phyloP scores from a whole-genome alignment of 92 coral and sea anemone species.

The Virgularia gustaviana region DNA sequence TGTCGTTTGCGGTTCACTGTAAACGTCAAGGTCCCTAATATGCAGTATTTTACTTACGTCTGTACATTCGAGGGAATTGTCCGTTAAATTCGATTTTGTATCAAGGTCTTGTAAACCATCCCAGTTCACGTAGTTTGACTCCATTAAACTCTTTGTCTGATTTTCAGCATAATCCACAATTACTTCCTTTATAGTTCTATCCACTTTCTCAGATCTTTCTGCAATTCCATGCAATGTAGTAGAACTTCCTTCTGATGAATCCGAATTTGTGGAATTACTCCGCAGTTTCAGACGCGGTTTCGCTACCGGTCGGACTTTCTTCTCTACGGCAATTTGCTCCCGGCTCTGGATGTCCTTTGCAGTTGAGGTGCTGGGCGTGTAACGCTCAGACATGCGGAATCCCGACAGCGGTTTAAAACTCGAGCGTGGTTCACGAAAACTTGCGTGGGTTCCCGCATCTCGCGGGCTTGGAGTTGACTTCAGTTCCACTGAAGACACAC shows the following conservation, averaged over 20 bases:
- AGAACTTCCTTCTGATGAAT: not conserved
- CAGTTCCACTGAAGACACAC: slow-evolving; percentile 27
- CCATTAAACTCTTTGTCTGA: not conserved
- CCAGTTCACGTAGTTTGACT: not conserved
- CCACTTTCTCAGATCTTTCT: not conserved
- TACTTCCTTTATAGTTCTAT: slow-evolving; percentile 2
- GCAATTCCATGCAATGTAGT: not conserved
- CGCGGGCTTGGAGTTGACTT: slow-evolving; percentile 18
- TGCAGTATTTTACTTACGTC: slow-evolving; percentile 22
- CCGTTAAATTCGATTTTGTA: not conserved
- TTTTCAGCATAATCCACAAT: not conserved
- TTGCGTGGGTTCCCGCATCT: slow-evolving; percentile 18
- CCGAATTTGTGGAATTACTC: not conserved
- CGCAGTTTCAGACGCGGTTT: slow-evolving; percentile 19
- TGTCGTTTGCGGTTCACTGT: no score
- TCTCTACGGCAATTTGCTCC: not conserved
- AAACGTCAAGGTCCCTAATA: no score
- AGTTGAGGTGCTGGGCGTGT: not conserved
- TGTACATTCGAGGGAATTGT: slow-evolving; percentile 18
- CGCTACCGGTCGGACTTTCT: slow-evolving; percentile 10
- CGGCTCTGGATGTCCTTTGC: not conserved
- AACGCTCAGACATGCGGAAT: slow-evolving; percentile 29
- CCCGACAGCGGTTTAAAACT: slow-evolving; percentile 14
- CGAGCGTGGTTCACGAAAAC: slow-evolving; percentile 28
- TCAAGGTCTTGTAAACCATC: not conserved